Conservation (phyloP, 2,888 invertebrate genomes). For the Acanthosoma haemorrhoidale region DNA sequence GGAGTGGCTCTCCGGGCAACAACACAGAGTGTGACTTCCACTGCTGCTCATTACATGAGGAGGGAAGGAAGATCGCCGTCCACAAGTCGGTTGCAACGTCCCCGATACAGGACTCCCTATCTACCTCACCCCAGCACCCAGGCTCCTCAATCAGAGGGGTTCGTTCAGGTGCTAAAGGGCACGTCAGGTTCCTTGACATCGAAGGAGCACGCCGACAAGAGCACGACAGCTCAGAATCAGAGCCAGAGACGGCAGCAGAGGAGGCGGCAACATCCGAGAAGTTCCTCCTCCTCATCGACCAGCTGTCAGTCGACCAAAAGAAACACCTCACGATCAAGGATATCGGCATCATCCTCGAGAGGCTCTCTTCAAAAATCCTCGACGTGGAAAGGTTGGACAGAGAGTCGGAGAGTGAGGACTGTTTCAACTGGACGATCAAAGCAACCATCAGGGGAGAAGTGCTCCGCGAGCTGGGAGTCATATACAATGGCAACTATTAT, state of each 20-base stretch:
- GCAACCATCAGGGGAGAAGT: conserved; percentile 89
- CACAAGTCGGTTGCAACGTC: conserved; percentile 90
- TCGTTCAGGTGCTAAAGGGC: conserved; percentile 53
- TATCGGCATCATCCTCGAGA: conserved; percentile 88
- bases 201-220: conserved; percentile 48
- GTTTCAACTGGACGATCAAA: conserved; percentile 95
- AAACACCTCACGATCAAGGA: conserved; percentile 89
- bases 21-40: conserved; percentile 85
- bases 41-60: conserved; percentile 90
- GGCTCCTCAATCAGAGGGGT: conserved; percentile 44
- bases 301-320: conserved; percentile 86
- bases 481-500: conserved; percentile 93
- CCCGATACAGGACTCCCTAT: conserved; percentile 62
- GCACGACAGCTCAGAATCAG: conserved; percentile 65
- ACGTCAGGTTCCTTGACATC: conserved; percentile 45
- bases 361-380: conserved; percentile 85
- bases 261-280: conserved; percentile 84
- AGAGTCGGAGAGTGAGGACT: conserved; percentile 87
- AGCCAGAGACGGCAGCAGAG: conserved; percentile 88
- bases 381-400: conserved; percentile 89
- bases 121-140: conserved; percentile 44
- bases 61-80: conserved; percentile 83
- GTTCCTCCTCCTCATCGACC: conserved; percentile 87
- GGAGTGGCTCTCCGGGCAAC: conserved; percentile 55
- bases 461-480: conserved; percentile 82